These are phyloP conservation scores for Agrochola lychnidis DNA, from an alignment of 2,888 invertebrate species.

Conservation along the genomic window DNA sequence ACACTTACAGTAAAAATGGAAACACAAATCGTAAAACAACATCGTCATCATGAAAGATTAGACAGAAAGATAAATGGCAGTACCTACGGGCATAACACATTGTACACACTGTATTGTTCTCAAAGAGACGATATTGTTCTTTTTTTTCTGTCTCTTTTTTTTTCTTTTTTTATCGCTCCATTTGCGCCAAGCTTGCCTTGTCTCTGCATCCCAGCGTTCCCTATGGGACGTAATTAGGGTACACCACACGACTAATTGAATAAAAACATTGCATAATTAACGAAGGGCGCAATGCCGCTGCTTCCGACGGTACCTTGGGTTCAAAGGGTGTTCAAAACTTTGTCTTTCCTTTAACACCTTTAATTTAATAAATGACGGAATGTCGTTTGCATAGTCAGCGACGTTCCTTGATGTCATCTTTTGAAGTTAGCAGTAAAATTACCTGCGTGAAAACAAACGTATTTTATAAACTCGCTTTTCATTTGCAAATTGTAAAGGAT, in stretches of 20 bases:
- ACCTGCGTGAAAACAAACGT: constrained; percentile 28
- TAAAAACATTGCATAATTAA: constrained; percentile 89
- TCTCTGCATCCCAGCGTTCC: constrained; percentile 75
- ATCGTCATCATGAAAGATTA: constrained; percentile 86
- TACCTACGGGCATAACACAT: constrained; percentile 75
- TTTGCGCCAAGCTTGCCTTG: constrained; percentile 80
- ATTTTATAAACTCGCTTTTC: constrained; percentile 22
- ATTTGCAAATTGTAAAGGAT: constrained; percentile 29
- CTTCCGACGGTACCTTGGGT: constrained; percentile 54
- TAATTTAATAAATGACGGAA: constrained; percentile 61
- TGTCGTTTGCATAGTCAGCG: constrained; percentile 42
- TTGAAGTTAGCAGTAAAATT: constrained; percentile 34
- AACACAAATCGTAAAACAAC: constrained; percentile 82
- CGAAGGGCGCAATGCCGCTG: constrained; percentile 69
- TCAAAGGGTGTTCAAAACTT: constrained; percentile 67
- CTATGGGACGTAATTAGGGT: constrained; percentile 84
- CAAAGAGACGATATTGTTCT: constrained; percentile 77
- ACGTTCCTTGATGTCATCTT: constrained; percentile 36
- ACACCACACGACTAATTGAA: constrained; percentile 86
- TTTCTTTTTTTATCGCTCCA: constrained; percentile 80
- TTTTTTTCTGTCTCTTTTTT: constrained; percentile 68
- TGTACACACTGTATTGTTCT: constrained; percentile 80
- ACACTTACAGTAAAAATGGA: constrained; percentile 78
- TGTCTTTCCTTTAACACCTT: constrained; percentile 61
- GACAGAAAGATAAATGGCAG: constrained; percentile 84